Base-by-base conservation (phyloP, 2,113 vertebrate genomes). In the Glaucomys volans region DNA sequence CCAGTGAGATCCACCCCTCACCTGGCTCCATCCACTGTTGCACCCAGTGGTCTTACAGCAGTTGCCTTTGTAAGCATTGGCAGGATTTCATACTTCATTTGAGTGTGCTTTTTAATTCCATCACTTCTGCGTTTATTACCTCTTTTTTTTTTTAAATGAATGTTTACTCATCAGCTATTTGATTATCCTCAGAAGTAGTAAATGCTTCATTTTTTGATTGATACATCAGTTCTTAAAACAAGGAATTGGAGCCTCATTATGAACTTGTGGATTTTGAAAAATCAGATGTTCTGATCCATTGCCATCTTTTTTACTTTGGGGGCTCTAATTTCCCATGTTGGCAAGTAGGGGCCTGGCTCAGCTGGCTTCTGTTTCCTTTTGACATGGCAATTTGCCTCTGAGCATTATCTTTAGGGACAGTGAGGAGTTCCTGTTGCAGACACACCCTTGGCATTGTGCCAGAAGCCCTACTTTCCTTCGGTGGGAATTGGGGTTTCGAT, bases 21-120 rank as follows among this genome's bases (percentile, higher is more conserved):
- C 2, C 17, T 11, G 24, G 37, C 42, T 57, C 50, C 10, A 7
- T 37, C 32, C 22, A 5, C 0, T 57, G 0, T 35, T 54, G 1
- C 2, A 4, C 64, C 4, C 1, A 10, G 18, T 5, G 22, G 12
- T 18, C 54, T 64, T 12, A 7, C 0, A 74, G 82, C n/a, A 62
- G 67, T 14, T 75, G 20, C 35, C 26, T 66, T 66, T 6, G 0
- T 17, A 67, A 57, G 14, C 20, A 9, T 0, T 1, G 14, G 9
- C 52, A 13, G 8, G 57, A 83, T 82, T 40, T 69, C 4, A 11
- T 4, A 3, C 17, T 40, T 79, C 64, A 52, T 44, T 64, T 52
- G 69, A 44, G 71, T 64, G 59, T 64, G 17, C 8, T n/a, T 83
- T 69, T 81, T 57, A 71, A 71, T 84, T 74, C 42, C 12, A 8